Evolutionary conservation across 2,888 invertebrate genomes (phyloP), one percentile per base, ranked within the genome.

Genomic region (Tetranychus truncatus): DNA sequence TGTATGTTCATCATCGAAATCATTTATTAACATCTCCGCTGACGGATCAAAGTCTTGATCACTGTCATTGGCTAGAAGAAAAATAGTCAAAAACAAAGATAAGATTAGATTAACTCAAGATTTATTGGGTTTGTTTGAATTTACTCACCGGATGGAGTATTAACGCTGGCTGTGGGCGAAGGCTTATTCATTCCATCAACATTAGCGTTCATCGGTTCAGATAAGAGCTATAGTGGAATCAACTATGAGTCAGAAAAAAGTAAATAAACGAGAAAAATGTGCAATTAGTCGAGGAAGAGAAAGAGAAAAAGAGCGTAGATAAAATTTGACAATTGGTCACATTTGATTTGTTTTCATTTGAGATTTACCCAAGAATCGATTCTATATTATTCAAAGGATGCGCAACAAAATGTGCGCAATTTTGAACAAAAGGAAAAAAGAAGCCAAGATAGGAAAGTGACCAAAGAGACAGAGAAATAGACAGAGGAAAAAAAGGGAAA

Each of bases 1-100:
- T 77, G 95, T 96, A 82, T 91, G 88, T 83, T 96, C 96, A 85
- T 96, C 95, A 84, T 96, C 96, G 84, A 92, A 95, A 84, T 95
- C 95, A 87, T 95, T 91, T 78, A 95, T 90, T 87, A 95, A 89
- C 93, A 95, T 93, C 84, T 95, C 95, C 82, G 92, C 89, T 78
- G 92, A 89, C 78, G 95, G 94, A 84, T 94, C 94, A 86, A 95
- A 94, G 81, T 86, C 86, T 75, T 83, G 81, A 78, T 85, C 85
- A 74, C 78, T 78, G 71, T 79, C 79, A 21, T 46, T 65, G 34
- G 44, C 72, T 72, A 34, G 1, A 9, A 11, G n/a, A 72, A 69
- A 20, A 20, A 66, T 5, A 4, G 66, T 66, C 66, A 34, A 55
- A 55, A 55, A 55, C 11, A 55, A 55, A 55, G 15, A 55, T 15